These are phyloP conservation scores for Poeciliopsis turneri DNA, from an alignment of 2,797 vertebrate species.

Conservation along the genomic window DNA sequence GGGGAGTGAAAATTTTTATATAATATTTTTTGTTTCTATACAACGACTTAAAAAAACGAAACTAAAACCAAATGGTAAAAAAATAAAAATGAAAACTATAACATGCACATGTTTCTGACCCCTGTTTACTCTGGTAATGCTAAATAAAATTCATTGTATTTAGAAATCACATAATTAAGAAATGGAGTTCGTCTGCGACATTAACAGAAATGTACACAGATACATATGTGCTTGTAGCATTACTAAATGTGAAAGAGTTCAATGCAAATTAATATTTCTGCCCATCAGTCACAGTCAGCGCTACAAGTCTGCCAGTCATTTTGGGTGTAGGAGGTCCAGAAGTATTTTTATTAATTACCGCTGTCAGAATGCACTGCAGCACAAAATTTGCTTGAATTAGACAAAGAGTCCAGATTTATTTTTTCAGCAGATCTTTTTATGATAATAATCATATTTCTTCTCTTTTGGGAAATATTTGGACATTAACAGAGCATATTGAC, in stretches of 20 bases:
- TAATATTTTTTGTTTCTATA: neutral
- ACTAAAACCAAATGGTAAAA: neutral
- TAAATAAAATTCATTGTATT: neutral
- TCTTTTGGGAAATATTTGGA: neutral
- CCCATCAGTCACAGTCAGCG: neutral
- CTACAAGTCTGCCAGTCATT: neutral
- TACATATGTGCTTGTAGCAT: neutral
- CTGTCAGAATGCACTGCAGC: neutral
- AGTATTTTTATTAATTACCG: neutral
- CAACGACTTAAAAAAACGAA: neutral
- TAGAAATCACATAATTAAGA: neutral
- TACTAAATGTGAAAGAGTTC: neutral
- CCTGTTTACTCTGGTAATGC: neutral
- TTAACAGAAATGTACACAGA: neutral
- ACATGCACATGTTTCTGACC: neutral
- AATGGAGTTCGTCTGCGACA: neutral
- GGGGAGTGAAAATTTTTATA: neutral
- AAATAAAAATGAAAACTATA: neutral
- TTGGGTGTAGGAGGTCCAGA: neutral
- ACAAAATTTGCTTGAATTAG: neutral
- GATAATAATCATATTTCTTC: neutral
- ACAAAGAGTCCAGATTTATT: neutral
- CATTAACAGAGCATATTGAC: neutral
- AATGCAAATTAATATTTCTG: neutral
- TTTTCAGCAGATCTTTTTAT: neutral